phyloP scores from a whole-genome alignment of 2,797 vertebrate genomes.

The Amniataba percoides region DNA sequence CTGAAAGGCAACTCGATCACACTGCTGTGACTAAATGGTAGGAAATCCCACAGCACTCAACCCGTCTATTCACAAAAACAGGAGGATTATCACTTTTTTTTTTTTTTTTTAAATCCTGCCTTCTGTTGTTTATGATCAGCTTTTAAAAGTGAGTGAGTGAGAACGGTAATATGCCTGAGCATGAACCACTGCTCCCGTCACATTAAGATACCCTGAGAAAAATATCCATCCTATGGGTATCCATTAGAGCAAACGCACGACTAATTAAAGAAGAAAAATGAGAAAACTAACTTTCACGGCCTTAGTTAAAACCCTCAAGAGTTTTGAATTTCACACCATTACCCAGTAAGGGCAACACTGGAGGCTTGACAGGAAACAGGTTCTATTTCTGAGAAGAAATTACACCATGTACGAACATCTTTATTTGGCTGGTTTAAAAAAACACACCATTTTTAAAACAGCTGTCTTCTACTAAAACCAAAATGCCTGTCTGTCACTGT shows the following conservation, averaged over 20 bases:
- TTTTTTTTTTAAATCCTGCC: too few relatives aligned
- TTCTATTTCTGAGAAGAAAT: constrained; percentile 42
- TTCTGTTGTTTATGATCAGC: neutral
- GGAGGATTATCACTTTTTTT: neutral
- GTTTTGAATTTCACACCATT: constrained; percentile 36
- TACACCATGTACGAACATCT: constrained; percentile 33
- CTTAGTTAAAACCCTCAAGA: constrained; percentile 32
- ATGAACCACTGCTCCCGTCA: neutral
- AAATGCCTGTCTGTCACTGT: constrained; percentile 15
- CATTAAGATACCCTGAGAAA: neutral
- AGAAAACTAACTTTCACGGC: constrained; percentile 28
- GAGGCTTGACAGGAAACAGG: constrained; percentile 22
- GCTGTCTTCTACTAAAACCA: constrained; percentile 23
- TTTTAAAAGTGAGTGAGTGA: constrained; percentile 11
- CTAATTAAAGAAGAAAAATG: constrained; percentile 41
- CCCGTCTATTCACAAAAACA: constrained; percentile 21
- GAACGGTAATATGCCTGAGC: neutral
- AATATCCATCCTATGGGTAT: constrained; percentile 25
- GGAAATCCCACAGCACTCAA: constrained; percentile 36
- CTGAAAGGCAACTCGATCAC: constrained; percentile 57
- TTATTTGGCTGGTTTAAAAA: constrained; percentile 30
- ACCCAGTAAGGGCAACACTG: constrained; percentile 20
- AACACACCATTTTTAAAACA: constrained; percentile 8
- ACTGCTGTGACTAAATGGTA: constrained; percentile 42
- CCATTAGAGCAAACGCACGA: constrained; percentile 18